A percentile compares a stretch with the other conserved stretches of the same genome.
These are phyloP conservation scores for Aphelocoma californica DNA, from an alignment of 2,797 vertebrate species.

Conservation along the genomic window DNA sequence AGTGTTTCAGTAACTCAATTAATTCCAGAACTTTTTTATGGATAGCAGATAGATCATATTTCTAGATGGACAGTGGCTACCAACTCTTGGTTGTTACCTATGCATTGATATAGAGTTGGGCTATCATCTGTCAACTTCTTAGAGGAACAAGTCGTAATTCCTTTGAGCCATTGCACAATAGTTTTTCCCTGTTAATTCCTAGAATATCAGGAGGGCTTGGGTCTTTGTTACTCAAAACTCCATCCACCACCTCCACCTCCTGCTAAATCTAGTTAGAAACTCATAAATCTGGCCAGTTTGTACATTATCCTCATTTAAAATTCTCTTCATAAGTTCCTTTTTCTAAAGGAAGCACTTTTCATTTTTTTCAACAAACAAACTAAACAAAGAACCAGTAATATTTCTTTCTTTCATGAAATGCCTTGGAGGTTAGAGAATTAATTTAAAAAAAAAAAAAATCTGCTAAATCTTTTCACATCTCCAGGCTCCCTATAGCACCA, in stretches of 20 bases:
- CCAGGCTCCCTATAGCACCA: neutral
- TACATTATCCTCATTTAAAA: neutral
- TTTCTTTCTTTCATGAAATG: neutral
- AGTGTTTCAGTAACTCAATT: neutral
- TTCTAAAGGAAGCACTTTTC: neutral
- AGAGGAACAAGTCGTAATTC: neutral
- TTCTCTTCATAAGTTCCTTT: neutral
- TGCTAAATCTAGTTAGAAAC: neutral
- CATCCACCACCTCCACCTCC: rapidly evolving
- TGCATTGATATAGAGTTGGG: neutral
- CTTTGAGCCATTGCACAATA: neutral
- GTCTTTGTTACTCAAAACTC: neutral
- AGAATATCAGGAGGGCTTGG: neutral
- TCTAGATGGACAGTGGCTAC: neutral
- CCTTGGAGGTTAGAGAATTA: neutral
- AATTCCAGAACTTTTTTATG: neutral
- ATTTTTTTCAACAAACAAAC: neutral
- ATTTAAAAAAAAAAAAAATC: neutral
- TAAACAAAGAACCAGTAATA: neutral
- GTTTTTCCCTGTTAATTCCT: neutral
- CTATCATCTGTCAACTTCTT: neutral
- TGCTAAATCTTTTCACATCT: neutral
- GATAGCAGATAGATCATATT: neutral
- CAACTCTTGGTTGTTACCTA: neutral
- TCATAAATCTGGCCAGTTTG: neutral